Evolutionary conservation across 2,888 invertebrate genomes (phyloP).

Genomic region (Tribolium freemani): DNA sequence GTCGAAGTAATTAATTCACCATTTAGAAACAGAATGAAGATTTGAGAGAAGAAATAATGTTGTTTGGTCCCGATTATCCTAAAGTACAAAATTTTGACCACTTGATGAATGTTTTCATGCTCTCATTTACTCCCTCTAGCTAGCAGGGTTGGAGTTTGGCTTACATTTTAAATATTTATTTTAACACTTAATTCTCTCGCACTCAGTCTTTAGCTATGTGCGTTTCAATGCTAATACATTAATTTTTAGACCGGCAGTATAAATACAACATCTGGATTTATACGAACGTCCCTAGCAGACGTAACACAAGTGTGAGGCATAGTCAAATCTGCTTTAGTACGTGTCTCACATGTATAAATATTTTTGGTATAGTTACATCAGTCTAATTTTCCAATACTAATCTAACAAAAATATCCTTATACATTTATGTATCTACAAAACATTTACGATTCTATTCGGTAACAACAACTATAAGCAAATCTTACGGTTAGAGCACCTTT

Average conservation of each 20-base stretch:
- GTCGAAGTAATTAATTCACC: conserved; percentile 2
- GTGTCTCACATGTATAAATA: background rate
- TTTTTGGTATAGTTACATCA: background rate
- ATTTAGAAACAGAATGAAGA: no score
- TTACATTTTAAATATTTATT: conserved; percentile 30
- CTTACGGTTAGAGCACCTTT: background rate
- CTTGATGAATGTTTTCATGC: no score
- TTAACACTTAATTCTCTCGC: conserved; percentile 1
- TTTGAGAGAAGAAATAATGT: no score
- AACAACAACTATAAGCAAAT: background rate
- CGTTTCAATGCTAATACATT: background rate
- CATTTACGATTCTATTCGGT: background rate
- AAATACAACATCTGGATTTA: no score
- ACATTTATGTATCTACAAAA: background rate
- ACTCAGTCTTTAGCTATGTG: conserved; percentile 31
- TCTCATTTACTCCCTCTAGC: conserved; percentile 17
- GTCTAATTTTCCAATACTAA: background rate
- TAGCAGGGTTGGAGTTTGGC: conserved; percentile 46
- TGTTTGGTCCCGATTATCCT: background rate
- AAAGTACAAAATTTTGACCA: background rate
- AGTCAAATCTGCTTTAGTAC: no score
- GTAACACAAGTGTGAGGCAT: no score
- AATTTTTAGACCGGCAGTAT: background rate
- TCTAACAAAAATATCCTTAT: background rate
- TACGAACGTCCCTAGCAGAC: background rate